phyloP scores from a whole-genome alignment of 2,797 vertebrate genomes.

The Acestrorhynchus altus region DNA sequence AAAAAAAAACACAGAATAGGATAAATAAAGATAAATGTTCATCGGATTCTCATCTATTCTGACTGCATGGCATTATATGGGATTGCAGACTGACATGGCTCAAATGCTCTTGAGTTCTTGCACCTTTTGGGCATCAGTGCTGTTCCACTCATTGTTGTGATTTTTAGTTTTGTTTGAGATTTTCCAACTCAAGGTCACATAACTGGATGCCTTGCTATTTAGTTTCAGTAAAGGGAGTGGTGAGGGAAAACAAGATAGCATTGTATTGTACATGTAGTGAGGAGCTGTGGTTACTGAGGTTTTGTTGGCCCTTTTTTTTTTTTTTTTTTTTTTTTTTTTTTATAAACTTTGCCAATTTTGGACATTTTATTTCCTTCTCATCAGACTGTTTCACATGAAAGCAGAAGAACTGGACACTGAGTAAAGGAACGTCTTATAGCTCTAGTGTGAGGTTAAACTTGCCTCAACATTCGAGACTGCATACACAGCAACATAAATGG shows the following conservation, averaged over 20 bases:
- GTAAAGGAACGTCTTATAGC: conserved; percentile 4
- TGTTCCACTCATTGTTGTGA: conserved; percentile 80
- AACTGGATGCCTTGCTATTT: conserved; percentile 58
- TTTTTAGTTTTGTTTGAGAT: conserved; percentile 72
- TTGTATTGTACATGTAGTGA: conserved; percentile 42
- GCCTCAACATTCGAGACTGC: not conserved
- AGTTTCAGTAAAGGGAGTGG: conserved; percentile 56
- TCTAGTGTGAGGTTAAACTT: conserved; percentile 10
- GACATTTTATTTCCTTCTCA: conserved; percentile 53
- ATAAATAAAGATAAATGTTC: conserved; percentile 67
- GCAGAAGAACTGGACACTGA: conserved; percentile 14
- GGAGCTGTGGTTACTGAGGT: conserved; percentile 38
- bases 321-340: conserved; percentile 26
- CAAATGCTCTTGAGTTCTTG: conserved; percentile 84
- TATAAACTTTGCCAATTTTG: not conserved
- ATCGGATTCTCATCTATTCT: conserved; percentile 74
- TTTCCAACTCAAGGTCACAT: conserved; percentile 65
- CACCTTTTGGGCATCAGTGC: conserved; percentile 82
- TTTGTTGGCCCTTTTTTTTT: no score
- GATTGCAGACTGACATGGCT: conserved; percentile 84
- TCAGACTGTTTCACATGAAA: conserved; percentile 44
- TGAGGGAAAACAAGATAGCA: conserved; percentile 41
- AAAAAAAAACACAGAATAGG: conserved; percentile 69
- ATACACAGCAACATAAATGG: conserved; percentile 24
- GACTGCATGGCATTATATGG: conserved; percentile 92